phyloP scores from a whole-genome alignment of 30 jellyfish, hydroid and myxozoan genomes.

The Aurelia sp. region DNA sequence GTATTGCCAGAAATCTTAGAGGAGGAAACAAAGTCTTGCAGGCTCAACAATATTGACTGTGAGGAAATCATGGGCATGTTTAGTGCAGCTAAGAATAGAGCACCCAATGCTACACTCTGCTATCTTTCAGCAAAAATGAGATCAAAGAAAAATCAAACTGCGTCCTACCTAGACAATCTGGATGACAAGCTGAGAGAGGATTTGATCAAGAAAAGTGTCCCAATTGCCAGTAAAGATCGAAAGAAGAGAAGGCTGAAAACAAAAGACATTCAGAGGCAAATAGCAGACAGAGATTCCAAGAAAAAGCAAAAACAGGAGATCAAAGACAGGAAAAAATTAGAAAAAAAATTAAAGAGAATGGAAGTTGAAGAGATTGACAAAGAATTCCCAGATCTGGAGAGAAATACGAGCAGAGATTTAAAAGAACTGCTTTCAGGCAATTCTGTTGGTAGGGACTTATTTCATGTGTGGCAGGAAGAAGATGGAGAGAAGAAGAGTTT shows the following conservation, averaged over 20 bases:
- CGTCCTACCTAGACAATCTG: conserved; percentile 3
- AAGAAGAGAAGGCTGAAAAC: neutral
- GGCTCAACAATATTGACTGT: conserved; percentile 23
- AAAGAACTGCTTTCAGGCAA: neutral
- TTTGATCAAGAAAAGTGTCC: neutral
- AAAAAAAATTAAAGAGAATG: conserved; percentile 10
- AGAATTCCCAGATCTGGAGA: conserved; percentile 29
- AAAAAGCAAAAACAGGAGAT: conserved; percentile 8
- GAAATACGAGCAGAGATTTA: neutral
- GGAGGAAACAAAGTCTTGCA: conserved; percentile 42
- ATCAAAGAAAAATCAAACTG: conserved; percentile 17
- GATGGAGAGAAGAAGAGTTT: conserved; percentile 13
- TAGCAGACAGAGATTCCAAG: conserved; percentile 18
- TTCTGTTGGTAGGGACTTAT: conserved; percentile 1
- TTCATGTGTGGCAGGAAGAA: conserved; percentile 16
- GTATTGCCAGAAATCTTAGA: conserved; percentile 16
- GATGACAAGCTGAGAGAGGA: conserved; percentile 1
- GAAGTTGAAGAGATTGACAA: conserved; percentile 33
- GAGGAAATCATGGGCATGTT: neutral
- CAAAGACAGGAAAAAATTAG: conserved; percentile 27
- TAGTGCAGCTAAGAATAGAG: neutral
- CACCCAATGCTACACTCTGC: conserved; percentile 46
- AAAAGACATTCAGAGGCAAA: conserved; percentile 19
- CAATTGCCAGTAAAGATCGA: too few species aligned
- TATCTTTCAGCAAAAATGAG: conserved; percentile 10